These are phyloP conservation scores for Holothuria glaberrima DNA, from an alignment of 35 echinoderm and acorn worm species.

Conservation along the genomic window DNA sequence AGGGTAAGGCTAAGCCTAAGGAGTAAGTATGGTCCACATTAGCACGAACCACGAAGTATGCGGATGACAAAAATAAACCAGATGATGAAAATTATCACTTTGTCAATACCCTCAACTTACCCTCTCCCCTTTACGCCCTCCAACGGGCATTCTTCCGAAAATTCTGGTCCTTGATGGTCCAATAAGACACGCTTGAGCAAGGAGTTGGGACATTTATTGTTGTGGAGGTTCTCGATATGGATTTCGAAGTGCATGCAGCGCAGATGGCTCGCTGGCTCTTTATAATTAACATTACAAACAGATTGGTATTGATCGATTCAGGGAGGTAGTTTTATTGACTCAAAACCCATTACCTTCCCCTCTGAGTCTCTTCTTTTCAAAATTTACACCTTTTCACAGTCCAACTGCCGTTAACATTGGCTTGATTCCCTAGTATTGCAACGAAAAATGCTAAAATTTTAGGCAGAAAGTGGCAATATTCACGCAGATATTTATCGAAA, in stretches of 20 bases:
- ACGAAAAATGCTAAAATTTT: background rate
- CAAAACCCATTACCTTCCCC: background rate
- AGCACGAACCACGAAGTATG: background rate
- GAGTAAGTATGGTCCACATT: background rate
- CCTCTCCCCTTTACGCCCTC: background rate
- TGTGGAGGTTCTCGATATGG: background rate
- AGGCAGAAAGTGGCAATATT: background rate
- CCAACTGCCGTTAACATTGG: background rate
- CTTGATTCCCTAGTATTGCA: background rate
- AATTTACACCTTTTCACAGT: slow-evolving; percentile 7
- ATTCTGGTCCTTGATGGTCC: slow-evolving; percentile 10
- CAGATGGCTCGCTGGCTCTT: too few species aligned
- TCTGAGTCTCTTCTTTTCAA: slow-evolving; percentile 13
- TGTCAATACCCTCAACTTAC: background rate
- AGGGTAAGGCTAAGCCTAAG: background rate
- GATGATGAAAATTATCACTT: slow-evolving; percentile 8
- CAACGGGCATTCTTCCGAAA: slow-evolving; percentile 11
- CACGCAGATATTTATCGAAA: background rate
- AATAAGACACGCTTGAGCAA: slow-evolving; percentile 13
- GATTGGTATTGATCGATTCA: background rate
- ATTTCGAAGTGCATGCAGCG: too few species aligned
- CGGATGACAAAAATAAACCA: slow-evolving; percentile 3
- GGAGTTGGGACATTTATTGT: background rate
- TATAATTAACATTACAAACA: too few species aligned
- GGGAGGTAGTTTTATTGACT: background rate